Conservation (phyloP, 2,113 vertebrate species). For the Cranoglanis bouderius region DNA sequence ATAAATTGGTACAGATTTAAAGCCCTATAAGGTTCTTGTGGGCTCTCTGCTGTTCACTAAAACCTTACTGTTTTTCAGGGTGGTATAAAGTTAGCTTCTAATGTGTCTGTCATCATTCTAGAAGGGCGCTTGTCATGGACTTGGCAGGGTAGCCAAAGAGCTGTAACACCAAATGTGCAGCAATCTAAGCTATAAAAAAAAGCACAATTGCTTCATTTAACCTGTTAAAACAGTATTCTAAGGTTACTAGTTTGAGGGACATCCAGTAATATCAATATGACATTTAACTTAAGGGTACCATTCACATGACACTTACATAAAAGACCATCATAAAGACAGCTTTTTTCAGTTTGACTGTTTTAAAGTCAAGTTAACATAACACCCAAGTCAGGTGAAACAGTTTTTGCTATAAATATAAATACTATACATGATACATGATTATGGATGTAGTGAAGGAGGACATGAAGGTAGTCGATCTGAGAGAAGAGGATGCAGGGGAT, state of each 20-base stretch:
- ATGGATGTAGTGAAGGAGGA: too few species aligned
- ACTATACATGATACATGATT: neutral
- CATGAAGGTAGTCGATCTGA: too few species aligned
- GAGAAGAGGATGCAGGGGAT: too few species aligned
- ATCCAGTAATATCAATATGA: neutral
- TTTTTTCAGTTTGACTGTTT: neutral
- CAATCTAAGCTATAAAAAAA: neutral
- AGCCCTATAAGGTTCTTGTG: slow-evolving; percentile 18
- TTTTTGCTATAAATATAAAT: neutral
- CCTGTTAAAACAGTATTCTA: neutral
- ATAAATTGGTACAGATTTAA: slow-evolving; percentile 35
- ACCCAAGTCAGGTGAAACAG: neutral
- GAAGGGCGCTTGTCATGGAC: slow-evolving; percentile 9
- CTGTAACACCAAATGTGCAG: neutral
- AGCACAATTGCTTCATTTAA: neutral
- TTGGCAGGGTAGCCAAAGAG: neutral
- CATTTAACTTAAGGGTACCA: neutral
- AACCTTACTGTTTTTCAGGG: slow-evolving; percentile 24
- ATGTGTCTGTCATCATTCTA: slow-evolving; percentile 34
- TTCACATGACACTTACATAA: neutral
- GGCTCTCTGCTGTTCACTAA: slow-evolving; percentile 6
- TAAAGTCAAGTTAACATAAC: neutral
- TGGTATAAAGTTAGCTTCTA: slow-evolving; percentile 21
- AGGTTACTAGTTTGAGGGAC: neutral
- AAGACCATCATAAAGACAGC: neutral